Percentiles rank a stretch among this genome's conserved stretches.
These are phyloP conservation scores for Formica selysi DNA, from an alignment of 1,140 invertebrate genomes.

Conservation along the genomic window DNA sequence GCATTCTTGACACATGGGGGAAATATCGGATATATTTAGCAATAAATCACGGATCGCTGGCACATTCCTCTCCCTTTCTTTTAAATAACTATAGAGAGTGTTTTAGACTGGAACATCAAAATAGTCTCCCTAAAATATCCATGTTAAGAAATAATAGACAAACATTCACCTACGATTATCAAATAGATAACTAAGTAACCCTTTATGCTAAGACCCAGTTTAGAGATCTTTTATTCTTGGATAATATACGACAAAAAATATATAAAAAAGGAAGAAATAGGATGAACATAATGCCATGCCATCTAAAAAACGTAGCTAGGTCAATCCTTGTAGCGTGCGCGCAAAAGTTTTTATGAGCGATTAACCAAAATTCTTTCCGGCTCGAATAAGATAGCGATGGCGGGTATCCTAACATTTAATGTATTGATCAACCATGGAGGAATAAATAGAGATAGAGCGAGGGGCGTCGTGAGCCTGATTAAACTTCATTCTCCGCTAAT, in stretches of 20 bases:
- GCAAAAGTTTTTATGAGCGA: slow-evolving; percentile 54
- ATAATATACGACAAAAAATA: neutral
- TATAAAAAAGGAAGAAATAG: slow-evolving; percentile 2
- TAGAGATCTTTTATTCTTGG: neutral
- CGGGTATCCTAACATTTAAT: slow-evolving; percentile 74
- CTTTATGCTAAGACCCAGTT: neutral
- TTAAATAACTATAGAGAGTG: slow-evolving; percentile 32
- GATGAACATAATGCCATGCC: neutral
- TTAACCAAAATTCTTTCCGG: slow-evolving; percentile 65
- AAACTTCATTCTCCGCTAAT: slow-evolving; percentile 80
- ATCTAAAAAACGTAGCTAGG: neutral
- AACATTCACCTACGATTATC: neutral
- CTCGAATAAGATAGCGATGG: slow-evolving; percentile 49
- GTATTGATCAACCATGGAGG: slow-evolving; percentile 74
- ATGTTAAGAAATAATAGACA: slow-evolving; percentile 23
- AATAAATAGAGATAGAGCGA: slow-evolving; percentile 75
- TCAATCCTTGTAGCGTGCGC: neutral
- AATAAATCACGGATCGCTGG: slow-evolving; percentile 46
- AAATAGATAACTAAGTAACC: neutral
- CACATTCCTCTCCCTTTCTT: slow-evolving; percentile 42
- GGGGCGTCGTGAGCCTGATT: slow-evolving; percentile 76
- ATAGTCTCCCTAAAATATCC: slow-evolving; percentile 37
- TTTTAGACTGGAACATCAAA: slow-evolving; percentile 9
- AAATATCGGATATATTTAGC: slow-evolving; percentile 38
- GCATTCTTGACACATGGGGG: neutral